A percentile compares a stretch with the other conserved stretches of the same genome.
phyloP scores from a whole-genome alignment of 2,113 vertebrate genomes.

The Oplegnathus fasciatus region DNA sequence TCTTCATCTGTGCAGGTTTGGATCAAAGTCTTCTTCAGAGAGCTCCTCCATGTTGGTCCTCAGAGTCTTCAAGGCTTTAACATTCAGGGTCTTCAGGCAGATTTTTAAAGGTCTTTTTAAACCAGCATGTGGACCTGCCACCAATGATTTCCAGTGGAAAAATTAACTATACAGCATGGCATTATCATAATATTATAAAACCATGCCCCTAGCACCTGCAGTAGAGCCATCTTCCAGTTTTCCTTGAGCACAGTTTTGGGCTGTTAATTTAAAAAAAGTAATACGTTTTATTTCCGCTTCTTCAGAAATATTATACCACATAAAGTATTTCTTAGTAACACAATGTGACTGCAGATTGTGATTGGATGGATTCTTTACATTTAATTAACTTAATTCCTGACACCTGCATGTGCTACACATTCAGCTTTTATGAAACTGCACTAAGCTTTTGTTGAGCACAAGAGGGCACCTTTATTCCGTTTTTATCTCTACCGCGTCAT shows the following conservation, averaged over 20 bases:
- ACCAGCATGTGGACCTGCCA: neutral
- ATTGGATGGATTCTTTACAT: neutral
- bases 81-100: neutral
- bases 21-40: slow-evolving; percentile 17
- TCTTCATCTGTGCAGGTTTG: neutral
- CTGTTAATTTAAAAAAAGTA: neutral
- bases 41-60: neutral
- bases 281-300: neutral
- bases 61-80: neutral
- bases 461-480: neutral
- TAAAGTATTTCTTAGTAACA: neutral
- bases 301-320: no score
- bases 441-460: no score
- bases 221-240: neutral
- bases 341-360: neutral
- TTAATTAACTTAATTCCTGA: neutral
- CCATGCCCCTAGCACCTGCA: neutral
- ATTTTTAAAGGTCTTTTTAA: neutral
- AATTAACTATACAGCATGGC: neutral
- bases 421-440: neutral
- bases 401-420: neutral
- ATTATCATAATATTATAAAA: neutral
- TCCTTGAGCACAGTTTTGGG: neutral
- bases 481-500: neutral
- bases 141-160: neutral